phyloP scores from a whole-genome alignment of 2,113 vertebrate genomes.

The Ophthalmolycus amberensis region DNA sequence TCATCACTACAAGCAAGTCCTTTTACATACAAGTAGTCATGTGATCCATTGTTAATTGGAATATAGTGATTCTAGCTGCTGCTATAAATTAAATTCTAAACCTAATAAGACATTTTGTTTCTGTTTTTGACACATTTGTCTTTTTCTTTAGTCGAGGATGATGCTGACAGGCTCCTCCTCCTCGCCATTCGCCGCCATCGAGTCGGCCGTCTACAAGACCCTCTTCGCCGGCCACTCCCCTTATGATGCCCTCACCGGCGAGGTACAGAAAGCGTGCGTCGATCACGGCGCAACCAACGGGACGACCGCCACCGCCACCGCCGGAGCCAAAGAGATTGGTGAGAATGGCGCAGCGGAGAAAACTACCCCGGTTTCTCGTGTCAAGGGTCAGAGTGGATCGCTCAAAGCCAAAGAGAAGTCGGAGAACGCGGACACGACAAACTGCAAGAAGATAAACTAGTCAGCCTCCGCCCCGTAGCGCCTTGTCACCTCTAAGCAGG shows the following conservation, averaged over 20 bases:
- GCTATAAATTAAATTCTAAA: not conserved
- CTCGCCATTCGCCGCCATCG: constrained; percentile 85
- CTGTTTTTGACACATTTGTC: not conserved
- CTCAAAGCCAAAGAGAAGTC: constrained; percentile 61
- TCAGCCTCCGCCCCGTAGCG: constrained; percentile 39
- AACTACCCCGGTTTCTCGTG: not conserved
- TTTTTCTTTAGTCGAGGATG: constrained; percentile 85
- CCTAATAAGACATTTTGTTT: not conserved
- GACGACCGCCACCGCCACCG: not conserved
- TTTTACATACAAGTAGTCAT: not conserved
- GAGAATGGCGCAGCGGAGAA: constrained; percentile 20
- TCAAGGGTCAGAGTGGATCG: not conserved
- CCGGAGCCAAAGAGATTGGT: constrained; percentile 37
- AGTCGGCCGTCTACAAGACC: constrained; percentile 83
- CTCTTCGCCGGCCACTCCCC: constrained; percentile 84
- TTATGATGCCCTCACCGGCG: constrained; percentile 70
- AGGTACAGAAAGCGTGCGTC: constrained; percentile 43
- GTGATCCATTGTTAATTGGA: not conserved
- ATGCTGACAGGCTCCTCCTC: constrained; percentile 85
- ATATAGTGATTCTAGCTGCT: not conserved
- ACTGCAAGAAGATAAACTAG: constrained; percentile 75
- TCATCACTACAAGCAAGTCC: not conserved
- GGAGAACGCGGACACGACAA: not conserved
- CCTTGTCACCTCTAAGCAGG: constrained; percentile 52
- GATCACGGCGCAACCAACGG: constrained; percentile 12